phyloP scores from a whole-genome alignment of 2,797 vertebrate species.

The Bradypus variegatus region DNA sequence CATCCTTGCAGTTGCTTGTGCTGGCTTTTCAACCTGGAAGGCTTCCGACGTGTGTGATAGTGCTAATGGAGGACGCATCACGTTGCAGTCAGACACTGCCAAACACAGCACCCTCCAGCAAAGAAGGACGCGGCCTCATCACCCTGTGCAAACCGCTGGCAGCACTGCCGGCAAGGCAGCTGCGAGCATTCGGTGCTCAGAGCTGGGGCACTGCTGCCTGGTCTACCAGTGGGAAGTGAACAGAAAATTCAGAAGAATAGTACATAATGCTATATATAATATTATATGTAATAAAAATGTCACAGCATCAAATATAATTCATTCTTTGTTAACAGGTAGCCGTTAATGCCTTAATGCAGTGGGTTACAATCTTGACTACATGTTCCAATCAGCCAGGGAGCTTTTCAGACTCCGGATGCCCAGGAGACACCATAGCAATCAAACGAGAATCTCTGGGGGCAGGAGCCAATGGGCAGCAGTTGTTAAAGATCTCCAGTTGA shows the following conservation, averaged over 20 bases:
- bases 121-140: conserved; percentile 48
- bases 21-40: conserved; percentile 37
- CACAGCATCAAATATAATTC: neutral
- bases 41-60: conserved; percentile 52
- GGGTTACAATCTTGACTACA: neutral
- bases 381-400: neutral
- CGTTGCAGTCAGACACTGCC: conserved; percentile 46
- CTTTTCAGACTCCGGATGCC: neutral
- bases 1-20: conserved; percentile 32
- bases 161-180: conserved; percentile 36
- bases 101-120: conserved; percentile 49
- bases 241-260: neutral
- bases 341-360: neutral
- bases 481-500: neutral
- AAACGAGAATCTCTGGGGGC: neutral
- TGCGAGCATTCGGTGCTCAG: neutral
- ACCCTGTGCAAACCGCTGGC: conserved; percentile 55
- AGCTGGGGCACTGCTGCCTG: neutral
- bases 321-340: neutral
- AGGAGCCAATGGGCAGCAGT: neutral
- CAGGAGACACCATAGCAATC: neutral
- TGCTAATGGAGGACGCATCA: conserved; percentile 55
- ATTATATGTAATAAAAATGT: neutral
- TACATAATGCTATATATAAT: neutral
- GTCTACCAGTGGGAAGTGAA: neutral